A percentile compares a stretch with the other conserved stretches of the same genome.
phyloP scores from a whole-genome alignment of 1,140 invertebrate species.

The Rhynchophorus ferrugineus region DNA sequence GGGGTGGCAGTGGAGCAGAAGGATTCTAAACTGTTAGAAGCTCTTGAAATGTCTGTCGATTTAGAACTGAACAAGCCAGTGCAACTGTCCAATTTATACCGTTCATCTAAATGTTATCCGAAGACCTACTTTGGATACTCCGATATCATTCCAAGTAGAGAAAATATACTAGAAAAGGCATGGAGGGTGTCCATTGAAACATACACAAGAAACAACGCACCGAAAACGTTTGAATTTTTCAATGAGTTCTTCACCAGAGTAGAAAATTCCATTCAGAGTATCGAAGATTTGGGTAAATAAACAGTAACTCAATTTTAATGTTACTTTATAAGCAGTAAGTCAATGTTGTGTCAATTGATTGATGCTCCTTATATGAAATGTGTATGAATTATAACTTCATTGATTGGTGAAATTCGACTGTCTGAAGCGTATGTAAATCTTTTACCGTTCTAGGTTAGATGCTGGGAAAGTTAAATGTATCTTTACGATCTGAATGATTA shows the following conservation, averaged over 20 bases:
- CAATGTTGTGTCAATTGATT: background rate
- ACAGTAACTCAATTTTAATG: too few species aligned
- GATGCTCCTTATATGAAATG: background rate
- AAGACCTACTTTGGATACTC: slow-evolving; percentile 16
- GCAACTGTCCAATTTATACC: slow-evolving; percentile 2
- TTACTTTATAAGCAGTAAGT: background rate
- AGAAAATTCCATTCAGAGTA: slow-evolving; percentile 11
- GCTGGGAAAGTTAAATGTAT: too few species aligned
- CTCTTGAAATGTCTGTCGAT: slow-evolving; percentile 11
- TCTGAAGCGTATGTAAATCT: too few species aligned
- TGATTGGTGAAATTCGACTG: too few species aligned
- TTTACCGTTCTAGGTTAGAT: too few species aligned
- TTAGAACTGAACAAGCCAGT: background rate
- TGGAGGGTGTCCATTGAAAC: slow-evolving; percentile 14
- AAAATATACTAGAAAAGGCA: slow-evolving; percentile 18
- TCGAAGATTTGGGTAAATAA: slow-evolving; percentile 15
- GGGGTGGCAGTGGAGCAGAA: slow-evolving; percentile 1
- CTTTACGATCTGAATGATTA: too few species aligned
- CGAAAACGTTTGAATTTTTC: slow-evolving; percentile 5
- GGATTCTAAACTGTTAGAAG: background rate
- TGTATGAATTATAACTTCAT: too few species aligned
- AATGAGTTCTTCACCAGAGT: slow-evolving; percentile 13
- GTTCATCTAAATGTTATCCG: background rate
- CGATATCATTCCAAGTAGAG: slow-evolving; percentile 15
- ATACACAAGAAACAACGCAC: slow-evolving; percentile 6